phyloP scores from a whole-genome alignment of 2,888 invertebrate genomes.

The Flexamia atlantica region DNA sequence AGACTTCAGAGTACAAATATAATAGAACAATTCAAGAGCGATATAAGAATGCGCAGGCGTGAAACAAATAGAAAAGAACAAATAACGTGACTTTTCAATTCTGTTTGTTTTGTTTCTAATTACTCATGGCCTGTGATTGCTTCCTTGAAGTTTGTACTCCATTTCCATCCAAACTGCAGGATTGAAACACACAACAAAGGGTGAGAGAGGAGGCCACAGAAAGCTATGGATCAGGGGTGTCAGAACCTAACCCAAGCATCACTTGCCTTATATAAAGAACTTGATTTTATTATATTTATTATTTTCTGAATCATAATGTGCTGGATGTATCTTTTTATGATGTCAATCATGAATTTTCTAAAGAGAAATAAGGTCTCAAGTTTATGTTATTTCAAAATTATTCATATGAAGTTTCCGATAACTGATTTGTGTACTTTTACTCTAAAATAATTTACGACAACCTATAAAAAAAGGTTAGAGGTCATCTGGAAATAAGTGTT shows the following conservation, averaged over 20 bases:
- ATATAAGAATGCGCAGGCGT: conserved; percentile 63
- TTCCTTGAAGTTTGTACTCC: conserved; percentile 98
- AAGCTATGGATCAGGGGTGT: conserved; percentile 18
- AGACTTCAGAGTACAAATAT: conserved; percentile 46
- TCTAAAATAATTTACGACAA: too few species aligned
- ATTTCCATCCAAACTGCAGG: conserved; percentile 93
- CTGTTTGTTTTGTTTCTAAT: conserved; percentile 71
- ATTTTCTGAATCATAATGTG: not conserved
- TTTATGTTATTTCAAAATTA: too few species aligned
- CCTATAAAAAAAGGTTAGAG: too few species aligned
- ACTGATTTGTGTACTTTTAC: too few species aligned
- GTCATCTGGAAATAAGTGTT: too few species aligned
- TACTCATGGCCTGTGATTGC: conserved; percentile 94
- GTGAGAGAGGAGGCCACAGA: conserved; percentile 33
- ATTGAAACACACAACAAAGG: conserved; percentile 62
- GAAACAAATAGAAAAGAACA: conserved; percentile 60
- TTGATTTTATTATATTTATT: too few species aligned
- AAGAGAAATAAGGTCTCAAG: too few species aligned
- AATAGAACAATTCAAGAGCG: conserved; percentile 60
- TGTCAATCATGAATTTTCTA: too few species aligned
- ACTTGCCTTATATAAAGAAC: too few species aligned
- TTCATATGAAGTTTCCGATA: too few species aligned
- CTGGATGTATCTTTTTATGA: too few species aligned
- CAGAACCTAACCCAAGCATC: too few species aligned
- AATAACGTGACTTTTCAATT: conserved; percentile 60